Conservation (phyloP, 2,113 vertebrate genomes). For the Erythrolamprus reginae region DNA sequence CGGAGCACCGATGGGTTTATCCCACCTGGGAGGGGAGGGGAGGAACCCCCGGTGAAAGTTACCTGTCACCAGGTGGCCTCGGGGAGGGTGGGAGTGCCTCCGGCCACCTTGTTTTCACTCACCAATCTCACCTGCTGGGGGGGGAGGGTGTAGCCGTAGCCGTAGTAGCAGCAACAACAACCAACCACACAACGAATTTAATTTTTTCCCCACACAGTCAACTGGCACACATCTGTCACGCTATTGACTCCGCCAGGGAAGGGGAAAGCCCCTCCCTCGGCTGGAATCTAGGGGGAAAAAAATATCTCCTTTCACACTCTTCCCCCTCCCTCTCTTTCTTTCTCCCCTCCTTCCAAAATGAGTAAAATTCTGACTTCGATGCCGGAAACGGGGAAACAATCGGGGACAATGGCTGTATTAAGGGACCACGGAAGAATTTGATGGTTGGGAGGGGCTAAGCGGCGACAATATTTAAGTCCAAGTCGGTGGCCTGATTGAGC, state of each 20-base stretch:
- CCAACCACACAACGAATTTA: slow-evolving; percentile 45
- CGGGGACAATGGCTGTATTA: not conserved
- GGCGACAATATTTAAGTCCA: not conserved
- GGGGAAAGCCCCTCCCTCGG: not conserved
- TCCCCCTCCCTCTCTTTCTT: not conserved
- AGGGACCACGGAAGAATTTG: not conserved
- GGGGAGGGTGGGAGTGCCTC: slow-evolving; percentile 37
- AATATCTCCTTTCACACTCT: not conserved
- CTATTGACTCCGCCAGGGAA: slow-evolving; percentile 6
- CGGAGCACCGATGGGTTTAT: slow-evolving; percentile 42
- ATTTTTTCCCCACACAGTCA: slow-evolving; percentile 52
- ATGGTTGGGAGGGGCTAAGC: not conserved
- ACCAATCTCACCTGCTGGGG: slow-evolving; percentile 59
- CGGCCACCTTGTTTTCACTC: slow-evolving; percentile 50
- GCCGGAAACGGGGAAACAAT: not conserved
- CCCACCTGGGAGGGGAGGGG: slow-evolving; percentile 23
- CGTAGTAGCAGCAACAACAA: slow-evolving; percentile 22
- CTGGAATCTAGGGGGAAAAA: not conserved
- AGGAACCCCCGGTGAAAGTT: slow-evolving; percentile 29
- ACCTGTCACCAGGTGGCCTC: not conserved
- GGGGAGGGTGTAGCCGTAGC: slow-evolving; percentile 39
- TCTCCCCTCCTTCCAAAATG: not conserved
- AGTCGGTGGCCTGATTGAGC: not conserved
- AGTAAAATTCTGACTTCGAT: not conserved
- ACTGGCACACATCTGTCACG: slow-evolving; percentile 58